These are phyloP conservation scores for Acholoe squamosa DNA, from an alignment of 2,888 invertebrate species.

Conservation along the genomic window DNA sequence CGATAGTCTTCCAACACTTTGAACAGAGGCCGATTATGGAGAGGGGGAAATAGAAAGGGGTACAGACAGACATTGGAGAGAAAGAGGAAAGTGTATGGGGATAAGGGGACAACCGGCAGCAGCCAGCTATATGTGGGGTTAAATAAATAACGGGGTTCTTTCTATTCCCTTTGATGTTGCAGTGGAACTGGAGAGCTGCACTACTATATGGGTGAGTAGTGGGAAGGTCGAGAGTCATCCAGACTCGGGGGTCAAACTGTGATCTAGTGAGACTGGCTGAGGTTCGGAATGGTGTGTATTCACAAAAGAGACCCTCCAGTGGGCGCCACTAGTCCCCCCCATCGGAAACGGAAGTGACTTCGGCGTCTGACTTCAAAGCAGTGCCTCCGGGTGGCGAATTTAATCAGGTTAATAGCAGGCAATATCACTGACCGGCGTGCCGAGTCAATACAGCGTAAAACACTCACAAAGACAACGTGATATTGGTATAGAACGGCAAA, in stretches of 20 bases:
- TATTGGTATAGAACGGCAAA: no score
- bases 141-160: no score
- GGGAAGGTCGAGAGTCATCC: no score
- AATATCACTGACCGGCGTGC: not conserved
- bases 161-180: no score
- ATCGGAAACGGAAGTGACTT: not conserved
- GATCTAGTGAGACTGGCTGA: not conserved
- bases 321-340: not conserved
- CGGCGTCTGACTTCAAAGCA: constrained; percentile 17
- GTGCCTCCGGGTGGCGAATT: not conserved
- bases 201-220: no score
- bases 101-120: no score
- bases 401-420: constrained; percentile 31
- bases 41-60: not conserved
- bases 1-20: no score
- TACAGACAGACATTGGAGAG: not conserved
- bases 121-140: no score
- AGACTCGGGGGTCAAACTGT: not conserved
- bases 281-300: not conserved
- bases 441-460: no score
- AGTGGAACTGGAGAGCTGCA: no score
- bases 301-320: not conserved
- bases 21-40: not conserved
- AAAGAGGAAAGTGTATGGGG: not conserved
- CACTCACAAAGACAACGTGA: no score